Conservation (phyloP, 2,797 vertebrate species). For the Peromyscus attwateri region DNA sequence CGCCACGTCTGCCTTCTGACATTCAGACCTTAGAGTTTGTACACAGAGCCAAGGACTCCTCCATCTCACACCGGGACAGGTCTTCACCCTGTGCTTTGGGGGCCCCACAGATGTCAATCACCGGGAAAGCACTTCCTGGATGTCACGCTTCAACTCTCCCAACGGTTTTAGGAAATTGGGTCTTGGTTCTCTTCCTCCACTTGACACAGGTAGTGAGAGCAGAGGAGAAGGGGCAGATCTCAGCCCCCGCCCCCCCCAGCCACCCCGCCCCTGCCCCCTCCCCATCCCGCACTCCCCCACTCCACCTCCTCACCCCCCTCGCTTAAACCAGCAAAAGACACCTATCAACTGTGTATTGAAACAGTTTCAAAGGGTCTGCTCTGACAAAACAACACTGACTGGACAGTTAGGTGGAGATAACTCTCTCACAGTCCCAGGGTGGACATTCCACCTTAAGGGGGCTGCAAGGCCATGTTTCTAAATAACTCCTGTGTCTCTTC, state of each 20-base stretch:
- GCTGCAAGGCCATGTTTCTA: not conserved
- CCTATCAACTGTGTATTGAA: not conserved
- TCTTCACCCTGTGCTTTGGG: not conserved
- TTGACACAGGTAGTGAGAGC: too few species aligned
- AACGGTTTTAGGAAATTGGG: not conserved
- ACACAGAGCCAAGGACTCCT: not conserved
- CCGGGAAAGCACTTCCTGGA: not conserved
- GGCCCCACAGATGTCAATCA: rapidly evolving
- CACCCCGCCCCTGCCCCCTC: too few species aligned
- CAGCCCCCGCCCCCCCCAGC: not conserved
- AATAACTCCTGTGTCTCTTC: too few species aligned
- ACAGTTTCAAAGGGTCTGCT: not conserved
- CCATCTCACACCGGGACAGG: rapidly evolving
- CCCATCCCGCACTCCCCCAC: too few species aligned
- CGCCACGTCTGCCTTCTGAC: not conserved
- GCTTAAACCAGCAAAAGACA: not conserved
- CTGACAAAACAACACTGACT: rapidly evolving
- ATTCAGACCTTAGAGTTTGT: not conserved
- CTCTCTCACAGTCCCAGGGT: not conserved
- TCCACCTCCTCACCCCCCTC: not conserved
- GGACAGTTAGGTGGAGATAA: not conserved
- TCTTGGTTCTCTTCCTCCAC: not conserved
- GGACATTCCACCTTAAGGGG: not conserved
- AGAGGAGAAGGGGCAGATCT: not conserved
- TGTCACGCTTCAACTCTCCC: not conserved